Base-by-base conservation (phyloP, 1,140 invertebrate genomes). In the Pemphigus obesinymphae region DNA sequence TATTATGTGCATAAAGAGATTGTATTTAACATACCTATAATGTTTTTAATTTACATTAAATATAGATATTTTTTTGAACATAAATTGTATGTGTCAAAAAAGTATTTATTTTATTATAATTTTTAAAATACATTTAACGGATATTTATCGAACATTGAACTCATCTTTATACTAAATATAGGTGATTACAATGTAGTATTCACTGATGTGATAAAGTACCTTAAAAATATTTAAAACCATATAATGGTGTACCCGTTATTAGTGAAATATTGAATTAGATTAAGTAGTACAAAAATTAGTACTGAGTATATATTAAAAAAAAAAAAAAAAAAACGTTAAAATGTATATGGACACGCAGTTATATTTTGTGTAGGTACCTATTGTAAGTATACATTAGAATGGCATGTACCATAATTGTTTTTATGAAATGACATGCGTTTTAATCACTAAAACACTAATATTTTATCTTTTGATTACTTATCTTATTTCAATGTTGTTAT, bases 351-450 rank as follows among this genome's bases (percentile, higher is more conserved):
- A 58, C 26, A 58, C 23, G 26, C 11, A 37, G 31, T 66, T 40
- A 66, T 8, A 11, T 66, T n/a, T 23, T 4, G 61, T 66, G 34
- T 23, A 37, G n/a, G n/a, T n/a, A n/a, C n/a, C n/a, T n/a, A n/a
- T n/a, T n/a, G n/a, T n/a, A 66, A 66, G 8, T 37, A 66, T 3
- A 1, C 63, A n/a, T 37, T 66, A 13, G 23, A 66, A 66, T 37
- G 63, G n/a, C 63, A 37, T 66, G 63, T 66, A 66, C 34, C 10
- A 37, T 66, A 66, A 23, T 66, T 66, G 63, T 66, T 66, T 66
- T 66, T 66, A 37, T 13, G 63, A 66, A n/a, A 37, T 66, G 63
- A 37, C 37, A 66, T 66, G 63, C n/a, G 34, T 66, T 66, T n/a
- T 31, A 40, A 23, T 23, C 11, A 66, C n/a, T 66, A 4, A 40